Evolutionary conservation across 2,888 invertebrate genomes (phyloP).

Genomic region (Timandra comae): DNA sequence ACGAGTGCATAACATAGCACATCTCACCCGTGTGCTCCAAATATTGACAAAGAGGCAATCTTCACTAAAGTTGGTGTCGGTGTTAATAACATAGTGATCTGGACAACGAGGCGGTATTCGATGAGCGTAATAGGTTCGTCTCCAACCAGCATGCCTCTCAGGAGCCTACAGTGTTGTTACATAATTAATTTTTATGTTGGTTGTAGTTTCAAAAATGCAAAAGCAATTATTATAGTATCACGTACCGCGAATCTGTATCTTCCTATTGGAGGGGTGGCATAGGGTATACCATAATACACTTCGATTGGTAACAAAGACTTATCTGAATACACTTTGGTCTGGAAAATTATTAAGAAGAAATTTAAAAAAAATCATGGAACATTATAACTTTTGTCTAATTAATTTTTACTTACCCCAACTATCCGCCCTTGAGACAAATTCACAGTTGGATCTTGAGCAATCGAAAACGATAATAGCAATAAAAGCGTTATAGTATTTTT

Average conservation of each 20-base stretch:
- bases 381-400: no score
- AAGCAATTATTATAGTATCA: no score
- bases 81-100: conserved; percentile 59
- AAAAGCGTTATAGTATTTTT: conserved; percentile 6
- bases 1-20: no score
- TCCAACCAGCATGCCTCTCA: conserved; percentile 82
- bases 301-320: conserved; percentile 78
- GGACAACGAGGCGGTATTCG: conserved; percentile 84
- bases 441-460: conserved; percentile 69
- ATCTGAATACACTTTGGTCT: conserved; percentile 82
- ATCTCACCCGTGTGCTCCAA: conserved; percentile 86
- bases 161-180: conserved; percentile 81
- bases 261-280: conserved; percentile 86
- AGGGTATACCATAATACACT: conserved; percentile 87
- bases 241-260: conserved; percentile 83
- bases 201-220: no score
- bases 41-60: conserved; percentile 95
- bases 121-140: conserved; percentile 81
- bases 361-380: not conserved
- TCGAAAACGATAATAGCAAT: conserved; percentile 14
- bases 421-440: conserved; percentile 76
- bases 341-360: conserved; percentile 25
- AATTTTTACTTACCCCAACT: conserved; percentile 72
- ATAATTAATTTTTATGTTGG: no score
- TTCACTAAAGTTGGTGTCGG: conserved; percentile 71